Conservation (phyloP, 2,797 vertebrate species). For the Rhynchonycteris naso region DNA sequence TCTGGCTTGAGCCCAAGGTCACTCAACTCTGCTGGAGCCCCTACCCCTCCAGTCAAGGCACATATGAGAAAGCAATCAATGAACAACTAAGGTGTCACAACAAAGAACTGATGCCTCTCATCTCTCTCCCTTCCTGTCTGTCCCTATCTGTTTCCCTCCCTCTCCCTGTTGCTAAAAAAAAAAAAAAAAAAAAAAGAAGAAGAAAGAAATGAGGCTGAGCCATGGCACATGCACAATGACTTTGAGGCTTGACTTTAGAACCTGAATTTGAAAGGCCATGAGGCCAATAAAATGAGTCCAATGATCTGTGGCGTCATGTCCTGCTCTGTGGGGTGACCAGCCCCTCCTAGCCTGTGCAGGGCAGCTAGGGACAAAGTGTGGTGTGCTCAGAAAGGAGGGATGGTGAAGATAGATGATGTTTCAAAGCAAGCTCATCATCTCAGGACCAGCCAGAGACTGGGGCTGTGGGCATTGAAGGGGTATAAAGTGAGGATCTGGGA, state of each 20-base stretch:
- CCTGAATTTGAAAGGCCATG: neutral
- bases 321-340: neutral
- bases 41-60: no score
- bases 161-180: no score
- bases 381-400: neutral
- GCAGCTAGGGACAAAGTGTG: neutral
- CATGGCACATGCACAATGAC: neutral
- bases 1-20: no score
- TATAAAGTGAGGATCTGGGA: neutral
- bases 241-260: neutral
- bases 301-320: rapidly evolving
- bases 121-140: no score
- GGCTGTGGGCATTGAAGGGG: neutral
- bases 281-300: neutral
- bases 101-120: no score
- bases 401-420: rapidly evolving
- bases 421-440: neutral
- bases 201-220: neutral
- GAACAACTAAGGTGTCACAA: no score
- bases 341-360: neutral
- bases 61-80: no score
- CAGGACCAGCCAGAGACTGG: neutral
- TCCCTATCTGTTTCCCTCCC: no score
- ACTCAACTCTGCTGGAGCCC: no score
- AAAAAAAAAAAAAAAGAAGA: no score